Conservation (phyloP, 35 echinoderm and acorn worm species). For the Patiria miniata region DNA sequence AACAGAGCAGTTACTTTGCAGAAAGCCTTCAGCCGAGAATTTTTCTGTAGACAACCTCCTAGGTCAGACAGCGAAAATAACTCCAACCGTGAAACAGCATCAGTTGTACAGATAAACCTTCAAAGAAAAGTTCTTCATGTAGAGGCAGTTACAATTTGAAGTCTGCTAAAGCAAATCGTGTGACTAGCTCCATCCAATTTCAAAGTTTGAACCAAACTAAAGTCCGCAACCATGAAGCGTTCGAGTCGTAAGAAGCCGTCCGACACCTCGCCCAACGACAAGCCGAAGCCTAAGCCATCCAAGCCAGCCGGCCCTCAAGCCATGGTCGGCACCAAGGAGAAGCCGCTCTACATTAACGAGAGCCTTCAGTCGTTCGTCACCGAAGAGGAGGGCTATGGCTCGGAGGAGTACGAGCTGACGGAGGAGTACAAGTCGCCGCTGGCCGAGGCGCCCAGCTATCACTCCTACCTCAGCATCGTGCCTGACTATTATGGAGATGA, state of each 20-base stretch:
- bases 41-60: too few species aligned
- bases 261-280: not conserved
- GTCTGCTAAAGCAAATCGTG: too few species aligned
- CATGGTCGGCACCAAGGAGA: not conserved
- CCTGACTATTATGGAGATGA: slow-evolving; percentile 50
- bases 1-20: too few species aligned
- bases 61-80: too few species aligned
- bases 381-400: slow-evolving; percentile 67
- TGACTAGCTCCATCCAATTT: too few species aligned
- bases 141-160: too few species aligned
- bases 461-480: slow-evolving; percentile 73
- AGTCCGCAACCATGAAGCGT: slow-evolving; percentile 3
- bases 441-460: slow-evolving; percentile 66
- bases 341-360: not conserved
- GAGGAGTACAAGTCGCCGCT: slow-evolving; percentile 70
- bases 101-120: too few species aligned
- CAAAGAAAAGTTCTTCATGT: too few species aligned
- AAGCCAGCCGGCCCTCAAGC: not conserved
- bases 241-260: not conserved
- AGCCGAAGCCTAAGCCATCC: not conserved
- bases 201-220: not conserved
- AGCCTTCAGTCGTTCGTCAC: not conserved
- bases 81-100: too few species aligned
- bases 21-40: too few species aligned
- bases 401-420: slow-evolving; percentile 45